phyloP scores from a whole-genome alignment of 2,888 invertebrate genomes.

The Charanyca ferruginea region DNA sequence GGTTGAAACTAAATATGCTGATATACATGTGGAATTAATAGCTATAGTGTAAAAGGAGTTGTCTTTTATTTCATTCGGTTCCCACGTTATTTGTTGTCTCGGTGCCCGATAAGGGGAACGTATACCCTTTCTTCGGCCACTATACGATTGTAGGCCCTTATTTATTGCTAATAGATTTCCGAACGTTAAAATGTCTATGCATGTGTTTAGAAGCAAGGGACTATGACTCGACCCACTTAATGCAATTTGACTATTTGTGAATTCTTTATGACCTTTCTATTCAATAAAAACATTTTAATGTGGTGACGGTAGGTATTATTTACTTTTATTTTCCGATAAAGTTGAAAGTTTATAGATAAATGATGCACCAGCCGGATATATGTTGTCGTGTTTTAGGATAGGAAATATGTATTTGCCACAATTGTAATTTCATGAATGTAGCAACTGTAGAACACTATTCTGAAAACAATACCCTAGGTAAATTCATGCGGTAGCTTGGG shows the following conservation, averaged over 20 bases:
- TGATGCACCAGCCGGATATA: background rate
- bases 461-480: too few relatives aligned
- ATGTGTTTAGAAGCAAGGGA: conserved; percentile 80
- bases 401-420: conserved; percentile 1
- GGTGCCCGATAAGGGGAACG: conserved; percentile 88
- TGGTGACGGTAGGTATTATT: conserved; percentile 12
- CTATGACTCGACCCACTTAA: conserved; percentile 69
- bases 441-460: too few relatives aligned
- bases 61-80: conserved; percentile 86
- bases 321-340: conserved; percentile 23
- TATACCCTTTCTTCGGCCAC: conserved; percentile 88
- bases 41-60: conserved; percentile 82
- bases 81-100: conserved; percentile 90
- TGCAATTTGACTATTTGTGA: conserved; percentile 66
- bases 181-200: conserved; percentile 81
- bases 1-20: conserved; percentile 44
- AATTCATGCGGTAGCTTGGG: too few relatives aligned
- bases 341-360: conserved; percentile 6
- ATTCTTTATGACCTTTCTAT: conserved; percentile 48
- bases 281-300: conserved; percentile 48
- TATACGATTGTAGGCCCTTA: conserved; percentile 86
- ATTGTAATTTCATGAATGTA: background rate
- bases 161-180: conserved; percentile 89
- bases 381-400: background rate
- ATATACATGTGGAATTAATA: conserved; percentile 77